Evolutionary conservation across 2,113 vertebrate genomes (phyloP), one percentile per base, ranked within the genome.

Genomic region (Melospiza georgiana): DNA sequence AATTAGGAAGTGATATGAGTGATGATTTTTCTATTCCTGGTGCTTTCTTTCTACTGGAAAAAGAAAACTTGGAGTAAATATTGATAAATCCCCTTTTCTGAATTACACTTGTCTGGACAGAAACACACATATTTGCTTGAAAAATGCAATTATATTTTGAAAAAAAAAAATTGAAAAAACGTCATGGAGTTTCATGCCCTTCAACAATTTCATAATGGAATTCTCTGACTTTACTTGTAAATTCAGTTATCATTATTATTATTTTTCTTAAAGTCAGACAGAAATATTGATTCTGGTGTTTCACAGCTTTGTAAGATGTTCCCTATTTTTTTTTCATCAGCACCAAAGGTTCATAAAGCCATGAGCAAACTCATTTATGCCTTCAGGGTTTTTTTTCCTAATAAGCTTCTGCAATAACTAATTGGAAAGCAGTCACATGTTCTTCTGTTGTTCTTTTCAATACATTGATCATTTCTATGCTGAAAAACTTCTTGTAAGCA

Each of bases 391-490:
- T 86, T 77, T 72, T 25, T 80, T 57, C 21, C 78, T 77, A 80
- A 65, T 61, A 84, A 73, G 16, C 15, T 74, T 87, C 51, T 87
- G 30, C 43, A 84, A 14, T 37, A 77, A 51, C 31, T 77, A 81
- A 67, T 35, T 89, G 61, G 55, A 84, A 87, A 91, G 10, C 21
- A 83, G 63, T 49, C 10, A 48, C 3, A 0, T 46, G 9, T 46
- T 84, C 12, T 69, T 86, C 55, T 84, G 20, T 55, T 69, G 7
- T 66, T 85, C 41, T 69, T 90, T 93, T 74, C 81, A 81, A n/a
- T 71, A 23, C 27, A 74, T 67, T 51, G 72, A 90, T 92, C 21
- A 58, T 41, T 92, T 86, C 37, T 69, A 16, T 41, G 22, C 20
- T 89, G 44, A 78, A 79, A 37, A 58, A 84, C 9, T 55, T 90